phyloP scores from a whole-genome alignment of 2,888 invertebrate species.

The Archaeoteleia sp. region DNA sequence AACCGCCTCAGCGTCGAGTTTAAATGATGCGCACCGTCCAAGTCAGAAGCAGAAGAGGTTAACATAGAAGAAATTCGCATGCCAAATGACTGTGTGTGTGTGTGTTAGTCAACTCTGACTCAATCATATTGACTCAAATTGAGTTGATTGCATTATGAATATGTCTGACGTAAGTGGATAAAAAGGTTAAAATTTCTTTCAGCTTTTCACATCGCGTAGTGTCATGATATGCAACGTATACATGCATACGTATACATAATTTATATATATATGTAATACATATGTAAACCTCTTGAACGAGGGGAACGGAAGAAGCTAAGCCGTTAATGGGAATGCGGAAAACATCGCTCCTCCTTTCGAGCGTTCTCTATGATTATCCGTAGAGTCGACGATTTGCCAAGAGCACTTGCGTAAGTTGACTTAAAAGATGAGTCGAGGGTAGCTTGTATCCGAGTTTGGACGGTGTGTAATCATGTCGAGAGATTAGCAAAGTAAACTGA shows the following conservation, averaged over 20 bases:
- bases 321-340: slow-evolving; percentile 63
- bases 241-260: too few relatives aligned
- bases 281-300: slow-evolving; percentile 10
- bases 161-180: too few relatives aligned
- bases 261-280: too few relatives aligned
- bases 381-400: slow-evolving; percentile 53
- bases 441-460: slow-evolving; percentile 48
- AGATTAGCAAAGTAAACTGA: slow-evolving; percentile 57
- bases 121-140: too few relatives aligned
- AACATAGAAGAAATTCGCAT: neutral
- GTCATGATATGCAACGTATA: too few relatives aligned
- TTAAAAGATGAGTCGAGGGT: slow-evolving; percentile 54
- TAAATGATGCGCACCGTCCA: slow-evolving; percentile 34
- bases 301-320: slow-evolving; percentile 40
- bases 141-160: too few relatives aligned
- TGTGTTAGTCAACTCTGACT: too few relatives aligned
- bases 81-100: neutral
- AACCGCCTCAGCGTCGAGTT: slow-evolving; percentile 45
- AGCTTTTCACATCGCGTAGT: too few relatives aligned
- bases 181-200: too few relatives aligned
- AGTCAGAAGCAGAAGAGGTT: slow-evolving; percentile 22
- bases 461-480: slow-evolving; percentile 61
- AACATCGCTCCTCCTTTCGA: slow-evolving; percentile 49
- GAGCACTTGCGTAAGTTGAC: slow-evolving; percentile 61
- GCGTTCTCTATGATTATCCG: slow-evolving; percentile 54